Percentiles rank a stretch among this genome's conserved stretches.
Conservation (phyloP, 2,797 vertebrate genomes). For the Rhabdophis nuchalis region DNA sequence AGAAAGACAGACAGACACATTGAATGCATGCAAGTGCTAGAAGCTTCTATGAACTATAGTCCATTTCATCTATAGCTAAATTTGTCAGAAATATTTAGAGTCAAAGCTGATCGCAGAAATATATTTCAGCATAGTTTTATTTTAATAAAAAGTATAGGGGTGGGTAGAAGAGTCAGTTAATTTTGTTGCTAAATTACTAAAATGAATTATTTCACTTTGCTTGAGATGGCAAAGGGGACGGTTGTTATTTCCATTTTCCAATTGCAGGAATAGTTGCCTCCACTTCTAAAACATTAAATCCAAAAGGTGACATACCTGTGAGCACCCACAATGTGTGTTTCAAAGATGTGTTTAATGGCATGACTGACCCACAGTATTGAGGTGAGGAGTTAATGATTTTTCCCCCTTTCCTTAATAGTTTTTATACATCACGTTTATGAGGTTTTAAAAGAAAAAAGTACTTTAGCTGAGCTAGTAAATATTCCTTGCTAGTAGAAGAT, state of each 20-base stretch:
- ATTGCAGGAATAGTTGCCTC: not conserved
- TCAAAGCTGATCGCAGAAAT: not conserved
- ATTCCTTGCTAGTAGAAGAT: not conserved
- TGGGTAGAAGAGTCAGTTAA: not conserved
- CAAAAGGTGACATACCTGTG: not conserved
- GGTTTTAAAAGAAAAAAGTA: not conserved
- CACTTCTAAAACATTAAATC: not conserved
- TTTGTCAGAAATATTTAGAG: not conserved
- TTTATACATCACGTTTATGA: not conserved
- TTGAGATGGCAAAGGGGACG: not conserved
- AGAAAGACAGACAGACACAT: too few relatives aligned
- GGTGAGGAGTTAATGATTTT: not conserved
- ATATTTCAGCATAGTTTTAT: not conserved
- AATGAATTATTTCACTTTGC: not conserved
- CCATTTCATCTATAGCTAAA: not conserved
- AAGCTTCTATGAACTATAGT: not conserved
- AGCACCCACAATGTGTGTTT: not conserved
- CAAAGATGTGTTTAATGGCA: not conserved
- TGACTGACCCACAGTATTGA: not conserved
- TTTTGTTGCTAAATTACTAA: not conserved
- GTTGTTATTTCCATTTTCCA: not conserved
- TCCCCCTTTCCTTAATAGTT: not conserved
- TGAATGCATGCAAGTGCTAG: too few relatives aligned
- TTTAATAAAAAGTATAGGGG: not conserved
- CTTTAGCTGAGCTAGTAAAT: not conserved